Evolutionary conservation across 1,140 invertebrate genomes (phyloP).

Genomic region (Nasonia giraulti): DNA sequence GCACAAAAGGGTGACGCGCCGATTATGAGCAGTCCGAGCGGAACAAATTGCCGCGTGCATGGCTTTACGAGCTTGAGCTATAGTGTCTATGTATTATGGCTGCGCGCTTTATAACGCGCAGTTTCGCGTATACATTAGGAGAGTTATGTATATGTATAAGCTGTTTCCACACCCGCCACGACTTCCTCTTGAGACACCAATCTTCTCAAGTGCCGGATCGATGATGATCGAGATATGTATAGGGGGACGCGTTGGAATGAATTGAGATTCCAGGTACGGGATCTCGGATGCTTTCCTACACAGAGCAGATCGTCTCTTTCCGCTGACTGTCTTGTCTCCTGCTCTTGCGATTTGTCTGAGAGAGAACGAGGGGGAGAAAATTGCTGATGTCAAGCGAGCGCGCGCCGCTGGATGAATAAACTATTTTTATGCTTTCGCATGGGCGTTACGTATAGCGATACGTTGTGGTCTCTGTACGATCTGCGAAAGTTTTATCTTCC

Average conservation of each 20-base stretch:
- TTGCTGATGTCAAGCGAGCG: no score
- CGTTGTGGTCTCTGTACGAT: no score
- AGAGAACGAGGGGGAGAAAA: neutral
- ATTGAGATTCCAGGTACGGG: slow-evolving; percentile 10
- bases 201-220: neutral
- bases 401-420: neutral
- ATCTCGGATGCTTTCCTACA: no score
- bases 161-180: no score
- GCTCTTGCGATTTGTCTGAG: neutral
- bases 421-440: neutral
- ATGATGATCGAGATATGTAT: neutral
- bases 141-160: no score
- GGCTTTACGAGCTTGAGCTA: neutral
- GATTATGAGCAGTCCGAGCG: slow-evolving; percentile 37
- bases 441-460: no score
- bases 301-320: no score
- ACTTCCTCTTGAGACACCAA: neutral
- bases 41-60: slow-evolving; percentile 34
- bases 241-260: neutral
- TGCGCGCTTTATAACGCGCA: no score
- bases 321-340: no score
- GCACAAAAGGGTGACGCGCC: slow-evolving; percentile 39
- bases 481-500: no score
- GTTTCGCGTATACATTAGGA: neutral
- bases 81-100: no score